Conservation (phyloP, 92 coral and sea anemone genomes). For the Porites rus region DNA sequence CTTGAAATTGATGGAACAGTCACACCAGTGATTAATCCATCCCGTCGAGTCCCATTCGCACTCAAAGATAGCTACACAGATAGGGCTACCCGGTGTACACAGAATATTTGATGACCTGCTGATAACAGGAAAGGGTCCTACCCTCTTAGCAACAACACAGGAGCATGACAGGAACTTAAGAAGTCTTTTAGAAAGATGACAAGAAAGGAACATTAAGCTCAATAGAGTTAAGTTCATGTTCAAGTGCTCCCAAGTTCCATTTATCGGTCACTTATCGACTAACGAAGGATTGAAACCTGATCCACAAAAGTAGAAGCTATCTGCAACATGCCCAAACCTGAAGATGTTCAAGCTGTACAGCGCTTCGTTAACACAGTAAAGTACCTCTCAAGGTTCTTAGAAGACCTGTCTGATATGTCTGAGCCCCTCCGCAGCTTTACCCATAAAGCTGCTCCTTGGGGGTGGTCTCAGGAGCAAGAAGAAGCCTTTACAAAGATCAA, state of each 20-base stretch:
- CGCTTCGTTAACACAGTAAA: constrained; percentile 31
- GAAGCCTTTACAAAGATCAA: constrained; percentile 46
- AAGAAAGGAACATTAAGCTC: constrained; percentile 52
- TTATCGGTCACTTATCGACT: constrained; percentile 67
- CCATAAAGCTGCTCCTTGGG: constrained; percentile 47
- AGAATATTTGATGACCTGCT: constrained; percentile 58
- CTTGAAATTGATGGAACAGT: constrained; percentile 19
- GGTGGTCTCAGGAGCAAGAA: constrained; percentile 52
- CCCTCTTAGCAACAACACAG: constrained; percentile 29
- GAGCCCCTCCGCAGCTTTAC: not conserved
- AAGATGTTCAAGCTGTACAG: constrained; percentile 59
- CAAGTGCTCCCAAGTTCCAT: constrained; percentile 51
- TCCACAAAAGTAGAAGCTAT: constrained; percentile 61
- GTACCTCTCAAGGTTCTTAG: no score
- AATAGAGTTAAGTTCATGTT: constrained; percentile 49
- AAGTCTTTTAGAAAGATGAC: constrained; percentile 39
- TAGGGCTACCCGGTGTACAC: constrained; percentile 50
- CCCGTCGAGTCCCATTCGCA: constrained; percentile 20
- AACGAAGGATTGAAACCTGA: constrained; percentile 68
- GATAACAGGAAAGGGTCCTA: constrained; percentile 53
- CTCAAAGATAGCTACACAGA: constrained; percentile 19
- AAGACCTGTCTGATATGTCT: no score
- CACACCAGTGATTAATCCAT: constrained; percentile 34
- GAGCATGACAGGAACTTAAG: constrained; percentile 49
- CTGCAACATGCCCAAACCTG: constrained; percentile 49